Base-by-base conservation (phyloP, 2,113 vertebrate species). In the Pterophyllum scalare region DNA sequence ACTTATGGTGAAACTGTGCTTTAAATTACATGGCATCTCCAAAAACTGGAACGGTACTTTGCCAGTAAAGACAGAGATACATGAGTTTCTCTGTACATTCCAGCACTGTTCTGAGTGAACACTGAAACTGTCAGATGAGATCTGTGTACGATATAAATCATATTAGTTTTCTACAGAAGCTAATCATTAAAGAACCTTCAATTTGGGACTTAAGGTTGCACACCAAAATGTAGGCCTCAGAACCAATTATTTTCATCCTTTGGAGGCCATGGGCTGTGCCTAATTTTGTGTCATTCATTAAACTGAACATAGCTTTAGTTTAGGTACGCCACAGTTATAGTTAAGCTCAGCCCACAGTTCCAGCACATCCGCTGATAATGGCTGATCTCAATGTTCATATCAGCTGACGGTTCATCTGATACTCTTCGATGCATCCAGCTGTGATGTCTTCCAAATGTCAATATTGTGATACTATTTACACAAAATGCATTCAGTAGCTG, bases 231-330 rank as follows among this genome's bases (percentile, higher is more conserved):
- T 12, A 38, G 38, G 38, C 9, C 38, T 11, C 7, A 38, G 2
- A 22, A 13, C 0, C 7, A 0, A 24, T 65, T 17, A 65, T 65
- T 65, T 43, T 65, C 13, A 65, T 26, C 62, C 22, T 26, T 65
- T 26, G 15, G 38, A 43, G 62, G 22, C 0, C 7, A 43, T 65
- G 38, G 0, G 24, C 22, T 0, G n/a, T 43, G 22, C 38, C 0
- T 65, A 43, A 26, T 65, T 43, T 43, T 65, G 38, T 43, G 13
- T 15, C 3, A 24, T 65, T 65, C 7, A 43, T n/a, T 14, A 43
- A 65, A 43, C 62, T 6, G 13, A 65, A 65, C 9, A 65, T 40
- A 24, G n/a, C 62, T 65, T 65, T 65, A 65, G 62, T 43, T 17
- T n/a, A 65, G 24, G 20, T n/a, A 57, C n/a, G 10, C 10, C 54